A percentile compares a stretch with the other conserved stretches of the same genome.
Conservation (phyloP, 2,797 vertebrate species). For the Vespertilio murinus region DNA sequence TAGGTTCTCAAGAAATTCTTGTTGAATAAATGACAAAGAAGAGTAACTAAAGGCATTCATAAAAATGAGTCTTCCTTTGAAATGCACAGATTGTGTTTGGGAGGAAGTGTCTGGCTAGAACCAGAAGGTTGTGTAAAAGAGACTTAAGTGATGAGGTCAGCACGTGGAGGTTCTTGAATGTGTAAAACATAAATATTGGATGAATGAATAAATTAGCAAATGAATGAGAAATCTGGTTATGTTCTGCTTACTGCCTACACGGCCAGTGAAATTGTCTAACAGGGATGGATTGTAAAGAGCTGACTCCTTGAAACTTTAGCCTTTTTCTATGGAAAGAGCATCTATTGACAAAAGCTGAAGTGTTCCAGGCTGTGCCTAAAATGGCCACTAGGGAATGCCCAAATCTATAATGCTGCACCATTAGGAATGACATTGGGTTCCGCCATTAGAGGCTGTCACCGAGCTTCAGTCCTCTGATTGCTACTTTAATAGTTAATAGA, state of each 20-base stretch:
- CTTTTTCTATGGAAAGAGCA: background rate
- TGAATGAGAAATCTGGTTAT: background rate
- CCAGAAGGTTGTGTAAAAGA: background rate
- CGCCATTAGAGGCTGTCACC: background rate
- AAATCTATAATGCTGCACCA: conserved; percentile 43
- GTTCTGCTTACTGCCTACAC: background rate
- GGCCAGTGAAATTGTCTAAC: background rate
- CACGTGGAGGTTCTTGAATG: background rate
- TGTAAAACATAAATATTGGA: background rate
- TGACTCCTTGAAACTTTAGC: background rate
- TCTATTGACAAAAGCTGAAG: conserved; percentile 3
- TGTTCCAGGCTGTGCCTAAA: background rate
- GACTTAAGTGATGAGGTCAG: background rate
- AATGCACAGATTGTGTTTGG: background rate
- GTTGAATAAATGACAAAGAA: conserved; percentile 35
- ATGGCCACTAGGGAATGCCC: conserved; percentile 59
- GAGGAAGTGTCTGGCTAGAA: background rate
- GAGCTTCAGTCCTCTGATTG: background rate
- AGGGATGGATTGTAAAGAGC: background rate
- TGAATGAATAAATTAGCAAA: background rate
- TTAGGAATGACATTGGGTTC: background rate
- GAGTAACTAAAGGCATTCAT: background rate
- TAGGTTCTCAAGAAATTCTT: background rate
- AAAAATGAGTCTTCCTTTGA: background rate
- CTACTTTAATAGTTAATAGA: background rate